Percentiles rank a stretch among this genome's conserved stretches.
These are phyloP conservation scores for Triplophysa siluroides DNA, from an alignment of 2,113 vertebrate genomes.

Conservation along the genomic window DNA sequence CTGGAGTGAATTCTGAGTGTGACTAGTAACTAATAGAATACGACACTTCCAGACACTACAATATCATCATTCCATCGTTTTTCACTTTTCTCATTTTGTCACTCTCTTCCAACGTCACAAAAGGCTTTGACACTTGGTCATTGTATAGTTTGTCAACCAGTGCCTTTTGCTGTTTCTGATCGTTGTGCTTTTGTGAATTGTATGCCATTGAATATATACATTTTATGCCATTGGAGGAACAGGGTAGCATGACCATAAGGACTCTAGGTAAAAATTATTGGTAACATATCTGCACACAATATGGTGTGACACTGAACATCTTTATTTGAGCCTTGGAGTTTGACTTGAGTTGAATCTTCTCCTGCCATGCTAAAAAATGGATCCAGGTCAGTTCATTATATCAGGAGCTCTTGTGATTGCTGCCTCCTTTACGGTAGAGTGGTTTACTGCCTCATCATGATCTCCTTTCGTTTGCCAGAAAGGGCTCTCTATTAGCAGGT, in stretches of 20 bases:
- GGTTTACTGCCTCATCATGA: conserved; percentile 14
- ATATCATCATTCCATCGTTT: neutral
- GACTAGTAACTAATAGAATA: conserved; percentile 41
- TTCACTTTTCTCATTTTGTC: neutral
- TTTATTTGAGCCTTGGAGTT: neutral
- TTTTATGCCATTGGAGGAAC: neutral
- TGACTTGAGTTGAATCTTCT: conserved; percentile 8
- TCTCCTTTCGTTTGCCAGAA: conserved; percentile 12
- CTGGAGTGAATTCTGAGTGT: neutral
- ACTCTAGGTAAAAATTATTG: too few relatives aligned
- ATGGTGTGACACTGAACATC: too few relatives aligned
- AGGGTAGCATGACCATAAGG: neutral
- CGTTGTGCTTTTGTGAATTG: neutral
- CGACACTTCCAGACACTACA: conserved; percentile 17
- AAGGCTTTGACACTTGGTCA: neutral
- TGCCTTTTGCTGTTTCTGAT: too few relatives aligned
- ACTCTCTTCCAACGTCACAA: neutral
- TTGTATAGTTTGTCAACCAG: neutral
- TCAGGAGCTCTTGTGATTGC: conserved; percentile 2
- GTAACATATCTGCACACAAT: too few relatives aligned
- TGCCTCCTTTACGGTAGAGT: neutral
- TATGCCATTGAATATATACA: neutral
- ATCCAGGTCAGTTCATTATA: conserved; percentile 40
- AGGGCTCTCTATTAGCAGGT: conserved; percentile 3
- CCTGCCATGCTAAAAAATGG: conserved; percentile 11